Conservation (phyloP, 2,888 invertebrate species). For the Caenorhabditis sulstoni region DNA sequence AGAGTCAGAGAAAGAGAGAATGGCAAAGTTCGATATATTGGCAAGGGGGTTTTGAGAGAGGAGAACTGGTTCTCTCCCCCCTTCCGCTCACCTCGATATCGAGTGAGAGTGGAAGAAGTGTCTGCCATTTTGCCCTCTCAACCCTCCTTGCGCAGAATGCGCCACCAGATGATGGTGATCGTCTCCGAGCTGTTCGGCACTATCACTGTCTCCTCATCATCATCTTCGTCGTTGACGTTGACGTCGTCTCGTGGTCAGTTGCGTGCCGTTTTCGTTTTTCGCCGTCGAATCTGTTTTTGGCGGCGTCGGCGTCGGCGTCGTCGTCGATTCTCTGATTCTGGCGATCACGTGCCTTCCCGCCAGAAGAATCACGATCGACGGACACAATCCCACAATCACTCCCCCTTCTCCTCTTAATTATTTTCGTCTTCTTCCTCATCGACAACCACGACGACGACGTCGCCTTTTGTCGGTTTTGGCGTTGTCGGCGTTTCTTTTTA, state of each 20-base stretch:
- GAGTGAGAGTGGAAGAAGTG: slow-evolving; percentile 47
- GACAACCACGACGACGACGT: no score
- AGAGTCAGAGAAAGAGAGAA: slow-evolving; percentile 13
- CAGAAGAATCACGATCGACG: no score
- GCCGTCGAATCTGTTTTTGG: not conserved
- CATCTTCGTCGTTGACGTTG: no score
- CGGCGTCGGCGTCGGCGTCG: no score
- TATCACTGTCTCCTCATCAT: slow-evolving; percentile 24
- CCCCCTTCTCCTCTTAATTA: no score
- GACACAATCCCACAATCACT: no score
- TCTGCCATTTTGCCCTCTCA: slow-evolving; percentile 27
- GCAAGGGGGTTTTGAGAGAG: not conserved
- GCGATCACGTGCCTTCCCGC: no score
- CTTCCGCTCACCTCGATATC: slow-evolving; percentile 3
- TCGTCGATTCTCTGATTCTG: no score
- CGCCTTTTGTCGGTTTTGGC: no score
- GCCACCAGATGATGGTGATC: slow-evolving; percentile 38
- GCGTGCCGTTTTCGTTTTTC: not conserved
- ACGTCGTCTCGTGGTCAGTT: no score
- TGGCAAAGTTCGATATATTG: slow-evolving; percentile 20
- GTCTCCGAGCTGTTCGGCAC: slow-evolving; percentile 49
- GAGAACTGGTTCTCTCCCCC: slow-evolving; percentile 25
- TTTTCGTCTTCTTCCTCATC: no score
- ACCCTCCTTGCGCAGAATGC: slow-evolving; percentile 1
- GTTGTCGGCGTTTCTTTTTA: no score